phyloP scores from a whole-genome alignment of 1,140 invertebrate species.

The Leptoteleia sp. region DNA sequence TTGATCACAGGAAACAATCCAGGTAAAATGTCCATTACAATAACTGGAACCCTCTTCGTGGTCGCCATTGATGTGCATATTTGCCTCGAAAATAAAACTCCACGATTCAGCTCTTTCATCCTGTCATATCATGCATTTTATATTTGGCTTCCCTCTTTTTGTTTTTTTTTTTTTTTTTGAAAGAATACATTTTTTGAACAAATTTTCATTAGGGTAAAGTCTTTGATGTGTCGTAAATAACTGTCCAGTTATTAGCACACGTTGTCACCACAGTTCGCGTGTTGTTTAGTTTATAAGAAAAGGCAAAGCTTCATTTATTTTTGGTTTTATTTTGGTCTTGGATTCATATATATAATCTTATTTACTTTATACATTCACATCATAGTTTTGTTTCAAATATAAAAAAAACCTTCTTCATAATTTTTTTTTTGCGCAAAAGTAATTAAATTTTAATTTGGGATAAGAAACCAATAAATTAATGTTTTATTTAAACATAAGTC shows the following conservation, averaged over 20 bases:
- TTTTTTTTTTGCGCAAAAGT: too few species aligned
- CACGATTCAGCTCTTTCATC: constrained; percentile 10
- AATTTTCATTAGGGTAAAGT: not conserved
- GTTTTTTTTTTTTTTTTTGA: constrained; percentile 1
- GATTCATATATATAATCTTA: too few species aligned
- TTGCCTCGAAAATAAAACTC: constrained; percentile 7
- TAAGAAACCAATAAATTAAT: too few species aligned
- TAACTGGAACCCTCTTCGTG: constrained; percentile 6
- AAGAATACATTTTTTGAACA: not conserved
- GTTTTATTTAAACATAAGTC: too few species aligned
- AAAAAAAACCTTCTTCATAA: too few species aligned
- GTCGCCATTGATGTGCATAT: constrained; percentile 11
- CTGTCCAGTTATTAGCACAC: not conserved
- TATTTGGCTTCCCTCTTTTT: constrained; percentile 1
- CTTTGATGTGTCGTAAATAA: not conserved
- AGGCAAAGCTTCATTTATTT: constrained; percentile 4
- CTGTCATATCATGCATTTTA: constrained; percentile 1
- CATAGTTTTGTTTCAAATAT: too few species aligned
- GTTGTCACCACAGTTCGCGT: constrained; percentile 4
- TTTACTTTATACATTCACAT: too few species aligned
- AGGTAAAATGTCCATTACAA: not conserved
- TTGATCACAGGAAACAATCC: constrained; percentile 2
- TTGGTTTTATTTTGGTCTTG: not conserved
- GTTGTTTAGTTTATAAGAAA: not conserved
- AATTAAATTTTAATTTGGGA: too few species aligned